Evolutionary conservation across 2,113 vertebrate species (phyloP).

Genomic region (Dryoscopus gambensis): DNA sequence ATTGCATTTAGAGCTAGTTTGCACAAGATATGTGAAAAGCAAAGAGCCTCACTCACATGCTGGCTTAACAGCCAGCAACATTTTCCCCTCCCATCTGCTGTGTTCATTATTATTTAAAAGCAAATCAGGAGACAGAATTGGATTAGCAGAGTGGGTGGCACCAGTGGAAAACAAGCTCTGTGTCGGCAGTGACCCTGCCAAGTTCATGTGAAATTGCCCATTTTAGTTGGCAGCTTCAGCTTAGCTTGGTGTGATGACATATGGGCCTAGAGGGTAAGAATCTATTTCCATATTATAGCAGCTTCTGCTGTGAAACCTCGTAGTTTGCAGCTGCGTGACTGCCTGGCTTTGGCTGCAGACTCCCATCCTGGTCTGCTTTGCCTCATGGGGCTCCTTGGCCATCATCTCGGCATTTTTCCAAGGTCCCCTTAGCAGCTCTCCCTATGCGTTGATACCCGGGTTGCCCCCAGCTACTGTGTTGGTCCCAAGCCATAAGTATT

Average conservation of each 20-base stretch:
- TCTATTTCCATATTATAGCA: constrained; percentile 44
- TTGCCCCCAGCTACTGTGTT: accelerated
- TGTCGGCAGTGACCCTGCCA: constrained; percentile 18
- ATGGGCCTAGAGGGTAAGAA: constrained; percentile 26
- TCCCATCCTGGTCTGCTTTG: background rate
- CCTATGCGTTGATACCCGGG: accelerated
- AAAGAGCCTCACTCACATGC: background rate
- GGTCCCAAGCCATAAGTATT: background rate
- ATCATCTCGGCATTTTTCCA: accelerated
- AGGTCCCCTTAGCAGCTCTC: background rate
- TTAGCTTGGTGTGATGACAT: constrained; percentile 24
- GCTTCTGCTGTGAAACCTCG: background rate
- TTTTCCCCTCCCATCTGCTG: constrained; percentile 32
- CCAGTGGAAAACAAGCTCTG: constrained; percentile 30
- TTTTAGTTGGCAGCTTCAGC: constrained; percentile 22
- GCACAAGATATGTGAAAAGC: constrained; percentile 33
- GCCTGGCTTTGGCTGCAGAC: background rate
- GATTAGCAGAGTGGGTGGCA: constrained; percentile 53
- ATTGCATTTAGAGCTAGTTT: constrained; percentile 33
- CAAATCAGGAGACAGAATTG: constrained; percentile 39
- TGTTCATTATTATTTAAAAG: constrained; percentile 49
- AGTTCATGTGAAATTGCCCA: constrained; percentile 26
- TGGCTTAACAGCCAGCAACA: background rate
- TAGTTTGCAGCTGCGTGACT: background rate
- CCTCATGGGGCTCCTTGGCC: background rate